Conservation (phyloP, 2,797 vertebrate genomes). For the Sebastes alutus region DNA sequence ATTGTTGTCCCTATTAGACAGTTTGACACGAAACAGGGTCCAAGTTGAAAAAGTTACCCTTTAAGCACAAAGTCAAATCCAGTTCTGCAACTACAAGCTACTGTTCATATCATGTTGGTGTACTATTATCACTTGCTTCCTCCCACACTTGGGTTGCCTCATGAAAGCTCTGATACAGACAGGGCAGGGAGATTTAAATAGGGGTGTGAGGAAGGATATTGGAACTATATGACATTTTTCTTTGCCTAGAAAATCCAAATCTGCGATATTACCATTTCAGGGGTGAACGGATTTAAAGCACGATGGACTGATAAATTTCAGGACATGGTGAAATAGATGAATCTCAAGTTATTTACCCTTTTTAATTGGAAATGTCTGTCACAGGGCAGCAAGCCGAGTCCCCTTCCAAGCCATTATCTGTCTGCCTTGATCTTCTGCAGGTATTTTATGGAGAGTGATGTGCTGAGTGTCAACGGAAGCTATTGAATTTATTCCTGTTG, state of each 20-base stretch:
- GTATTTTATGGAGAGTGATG: conserved; percentile 73
- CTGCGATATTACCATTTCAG: conserved; percentile 71
- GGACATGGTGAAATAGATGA: conserved; percentile 74
- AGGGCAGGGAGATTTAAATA: conserved; percentile 48
- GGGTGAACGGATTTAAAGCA: conserved; percentile 71
- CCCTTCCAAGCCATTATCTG: conserved; percentile 69
- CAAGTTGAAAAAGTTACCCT: not conserved
- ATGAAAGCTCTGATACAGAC: conserved; percentile 41
- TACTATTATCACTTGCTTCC: conserved; percentile 19
- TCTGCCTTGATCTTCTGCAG: conserved; percentile 72
- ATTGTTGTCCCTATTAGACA: not conserved
- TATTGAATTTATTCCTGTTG: conserved; percentile 61
- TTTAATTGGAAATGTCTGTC: conserved; percentile 86
- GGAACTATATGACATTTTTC: conserved; percentile 58
- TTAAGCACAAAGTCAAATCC: not conserved
- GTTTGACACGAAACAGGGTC: not conserved
- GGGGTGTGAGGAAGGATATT: conserved; percentile 40
- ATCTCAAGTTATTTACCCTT: conserved; percentile 79
- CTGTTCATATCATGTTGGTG: conserved; percentile 22
- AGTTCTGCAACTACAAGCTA: conserved; percentile 7
- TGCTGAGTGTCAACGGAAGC: conserved; percentile 54
- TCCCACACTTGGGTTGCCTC: conserved; percentile 24
- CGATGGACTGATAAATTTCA: conserved; percentile 70
- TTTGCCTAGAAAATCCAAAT: conserved; percentile 63
- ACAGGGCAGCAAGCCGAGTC: conserved; percentile 68